phyloP scores from a whole-genome alignment of 2,797 vertebrate species.

The Rousettus madagascariensis region DNA sequence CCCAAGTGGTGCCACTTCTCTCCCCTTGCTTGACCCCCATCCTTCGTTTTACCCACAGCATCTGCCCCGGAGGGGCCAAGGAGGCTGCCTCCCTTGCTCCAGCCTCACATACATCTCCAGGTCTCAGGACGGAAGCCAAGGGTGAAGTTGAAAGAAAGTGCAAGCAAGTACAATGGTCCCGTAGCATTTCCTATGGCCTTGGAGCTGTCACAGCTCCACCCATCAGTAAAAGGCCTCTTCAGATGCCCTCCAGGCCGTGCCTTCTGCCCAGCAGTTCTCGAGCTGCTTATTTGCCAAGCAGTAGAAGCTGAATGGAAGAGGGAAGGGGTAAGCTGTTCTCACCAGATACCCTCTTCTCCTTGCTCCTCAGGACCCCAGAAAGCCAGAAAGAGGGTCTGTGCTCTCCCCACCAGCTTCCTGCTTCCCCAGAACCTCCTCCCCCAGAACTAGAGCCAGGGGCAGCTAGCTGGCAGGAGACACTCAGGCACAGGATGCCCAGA shows the following conservation, averaged over 20 bases:
- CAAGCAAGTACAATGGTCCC: fast-evolving
- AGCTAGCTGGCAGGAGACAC: not conserved
- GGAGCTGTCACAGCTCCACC: not conserved
- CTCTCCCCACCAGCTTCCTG: not conserved
- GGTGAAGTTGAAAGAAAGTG: not conserved
- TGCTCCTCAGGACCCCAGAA: not conserved
- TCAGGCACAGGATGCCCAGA: not conserved
- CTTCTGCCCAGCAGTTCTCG: not conserved
- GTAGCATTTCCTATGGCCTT: not conserved
- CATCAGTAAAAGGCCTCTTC: not conserved
- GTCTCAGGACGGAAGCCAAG: not conserved
- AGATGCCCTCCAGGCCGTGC: fast-evolving
- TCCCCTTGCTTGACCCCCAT: no score
- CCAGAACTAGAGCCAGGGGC: not conserved
- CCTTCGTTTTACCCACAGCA: not conserved
- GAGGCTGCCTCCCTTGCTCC: not conserved
- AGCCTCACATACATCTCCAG: not conserved
- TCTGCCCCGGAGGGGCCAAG: fast-evolving
- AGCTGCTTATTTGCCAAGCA: not conserved
- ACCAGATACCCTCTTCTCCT: not conserved
- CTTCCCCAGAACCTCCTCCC: not conserved
- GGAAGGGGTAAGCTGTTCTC: not conserved
- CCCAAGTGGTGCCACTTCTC: fast-evolving
- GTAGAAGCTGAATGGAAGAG: not conserved
- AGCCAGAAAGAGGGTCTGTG: not conserved